A percentile compares a stretch with the other conserved stretches of the same genome.
Evolutionary conservation across 2,888 invertebrate species (phyloP).

Genomic region (Chrysotoxum bicinctum): DNA sequence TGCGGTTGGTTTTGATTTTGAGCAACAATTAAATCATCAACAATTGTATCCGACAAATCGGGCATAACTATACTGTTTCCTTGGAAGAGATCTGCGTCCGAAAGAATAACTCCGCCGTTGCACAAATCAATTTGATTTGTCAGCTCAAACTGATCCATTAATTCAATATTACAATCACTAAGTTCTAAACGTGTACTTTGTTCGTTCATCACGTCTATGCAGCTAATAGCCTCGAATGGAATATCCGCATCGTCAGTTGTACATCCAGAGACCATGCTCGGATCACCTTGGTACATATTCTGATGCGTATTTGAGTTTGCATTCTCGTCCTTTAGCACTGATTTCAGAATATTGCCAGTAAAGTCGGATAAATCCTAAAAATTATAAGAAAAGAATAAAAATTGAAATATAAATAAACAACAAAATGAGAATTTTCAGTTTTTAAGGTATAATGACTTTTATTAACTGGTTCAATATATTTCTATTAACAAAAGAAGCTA

Average conservation of each 20-base stretch:
- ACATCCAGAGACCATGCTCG: conserved; percentile 76
- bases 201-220: conserved; percentile 46
- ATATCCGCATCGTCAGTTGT: conserved; percentile 75
- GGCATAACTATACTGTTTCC: conserved; percentile 75
- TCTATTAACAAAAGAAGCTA: no score
- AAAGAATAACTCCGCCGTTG: conserved; percentile 77
- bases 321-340: conserved; percentile 72
- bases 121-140: conserved; percentile 79
- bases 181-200: conserved; percentile 77
- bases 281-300: conserved; percentile 76
- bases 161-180: conserved; percentile 80
- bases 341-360: conserved; percentile 77
- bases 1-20: conserved; percentile 53
- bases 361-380: conserved; percentile 75
- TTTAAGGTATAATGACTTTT: no score
- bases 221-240: conserved; percentile 51
- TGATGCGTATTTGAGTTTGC: conserved; percentile 60
- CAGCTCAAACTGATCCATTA: conserved; percentile 80
- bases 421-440: no score
- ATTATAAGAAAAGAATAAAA: neutral
- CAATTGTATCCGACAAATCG: conserved; percentile 59
- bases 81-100: conserved; percentile 74
- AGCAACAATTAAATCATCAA: conserved; percentile 32
- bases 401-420: neutral
- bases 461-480: no score